Evolutionary conservation across 2,113 vertebrate species (phyloP).

Genomic region (Hippopotamus amphibius): DNA sequence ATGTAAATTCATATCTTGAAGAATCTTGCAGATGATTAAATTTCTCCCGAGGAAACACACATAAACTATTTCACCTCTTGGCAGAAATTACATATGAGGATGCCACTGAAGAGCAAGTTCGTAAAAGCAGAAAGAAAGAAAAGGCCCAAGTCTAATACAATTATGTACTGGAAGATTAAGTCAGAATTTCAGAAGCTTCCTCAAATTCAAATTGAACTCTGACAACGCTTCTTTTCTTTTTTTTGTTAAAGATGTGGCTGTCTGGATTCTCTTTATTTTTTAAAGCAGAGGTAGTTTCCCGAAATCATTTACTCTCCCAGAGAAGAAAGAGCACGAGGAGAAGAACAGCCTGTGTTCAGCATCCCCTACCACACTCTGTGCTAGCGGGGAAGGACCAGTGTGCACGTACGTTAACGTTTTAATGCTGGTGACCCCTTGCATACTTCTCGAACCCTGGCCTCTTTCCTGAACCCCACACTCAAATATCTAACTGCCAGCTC

Average conservation of each 20-base stretch:
- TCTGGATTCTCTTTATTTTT: background rate
- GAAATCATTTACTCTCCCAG: background rate
- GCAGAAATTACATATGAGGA: background rate
- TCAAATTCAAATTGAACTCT: background rate
- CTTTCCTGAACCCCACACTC: background rate
- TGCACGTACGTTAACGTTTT: background rate
- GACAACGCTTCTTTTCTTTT: background rate
- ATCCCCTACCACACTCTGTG: accelerated
- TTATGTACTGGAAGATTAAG: constrained; percentile 8
- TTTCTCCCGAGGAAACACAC: background rate
- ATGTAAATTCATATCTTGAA: constrained; percentile 58
- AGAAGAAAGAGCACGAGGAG: background rate
- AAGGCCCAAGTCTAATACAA: constrained; percentile 44
- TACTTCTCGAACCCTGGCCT: background rate
- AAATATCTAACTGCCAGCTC: background rate
- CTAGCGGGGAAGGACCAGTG: background rate
- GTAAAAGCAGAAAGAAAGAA: constrained; percentile 42
- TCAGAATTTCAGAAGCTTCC: constrained; percentile 23
- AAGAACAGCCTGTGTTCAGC: accelerated
- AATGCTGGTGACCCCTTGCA: background rate
- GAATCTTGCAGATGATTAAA: constrained; percentile 43
- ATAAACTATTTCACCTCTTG: background rate
- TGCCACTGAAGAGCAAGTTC: background rate
- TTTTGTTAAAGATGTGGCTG: background rate
- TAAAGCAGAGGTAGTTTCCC: background rate